These are phyloP conservation scores for Dicranocentrus wangi DNA, from an alignment of 2,888 invertebrate species.

Conservation along the genomic window DNA sequence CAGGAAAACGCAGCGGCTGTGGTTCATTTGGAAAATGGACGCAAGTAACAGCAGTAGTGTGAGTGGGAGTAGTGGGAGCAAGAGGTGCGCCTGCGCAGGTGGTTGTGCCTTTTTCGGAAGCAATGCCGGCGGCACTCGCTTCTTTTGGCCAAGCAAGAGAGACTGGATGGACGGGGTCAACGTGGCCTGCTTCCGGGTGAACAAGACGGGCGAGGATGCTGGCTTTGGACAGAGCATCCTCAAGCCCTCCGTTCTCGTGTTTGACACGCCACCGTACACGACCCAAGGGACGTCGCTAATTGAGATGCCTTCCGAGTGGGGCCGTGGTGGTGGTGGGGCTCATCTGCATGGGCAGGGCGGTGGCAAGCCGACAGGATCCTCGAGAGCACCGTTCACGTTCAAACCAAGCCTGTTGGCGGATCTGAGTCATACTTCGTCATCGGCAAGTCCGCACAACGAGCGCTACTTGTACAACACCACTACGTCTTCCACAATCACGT, in stretches of 20 bases:
- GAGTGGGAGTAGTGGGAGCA: slow-evolving; percentile 62
- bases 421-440: slow-evolving; percentile 70
- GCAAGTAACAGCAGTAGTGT: slow-evolving; percentile 75
- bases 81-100: slow-evolving; percentile 94
- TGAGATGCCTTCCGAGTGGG: slow-evolving; percentile 76
- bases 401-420: slow-evolving; percentile 71
- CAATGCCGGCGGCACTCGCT: slow-evolving; percentile 90
- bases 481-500: slow-evolving; percentile 49
- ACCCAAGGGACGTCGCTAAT: slow-evolving; percentile 82
- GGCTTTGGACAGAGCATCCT: slow-evolving; percentile 96
- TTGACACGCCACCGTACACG: slow-evolving; percentile 92
- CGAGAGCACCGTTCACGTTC: slow-evolving; percentile 70
- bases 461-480: slow-evolving; percentile 47
- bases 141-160: slow-evolving; percentile 88
- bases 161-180: slow-evolving; percentile 89
- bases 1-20: slow-evolving; percentile 87
- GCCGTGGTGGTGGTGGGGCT: slow-evolving; percentile 44
- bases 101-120: slow-evolving; percentile 96
- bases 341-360: neutral
- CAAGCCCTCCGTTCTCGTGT: slow-evolving; percentile 88
- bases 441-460: slow-evolving; percentile 61
- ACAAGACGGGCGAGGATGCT: slow-evolving; percentile 86
- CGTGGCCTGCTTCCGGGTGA: slow-evolving; percentile 85
- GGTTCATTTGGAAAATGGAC: slow-evolving; percentile 93
- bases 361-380: slow-evolving; percentile 59